Evolutionary conservation across 2,113 vertebrate species (phyloP).

Genomic region (Mastomys natalensis): DNA sequence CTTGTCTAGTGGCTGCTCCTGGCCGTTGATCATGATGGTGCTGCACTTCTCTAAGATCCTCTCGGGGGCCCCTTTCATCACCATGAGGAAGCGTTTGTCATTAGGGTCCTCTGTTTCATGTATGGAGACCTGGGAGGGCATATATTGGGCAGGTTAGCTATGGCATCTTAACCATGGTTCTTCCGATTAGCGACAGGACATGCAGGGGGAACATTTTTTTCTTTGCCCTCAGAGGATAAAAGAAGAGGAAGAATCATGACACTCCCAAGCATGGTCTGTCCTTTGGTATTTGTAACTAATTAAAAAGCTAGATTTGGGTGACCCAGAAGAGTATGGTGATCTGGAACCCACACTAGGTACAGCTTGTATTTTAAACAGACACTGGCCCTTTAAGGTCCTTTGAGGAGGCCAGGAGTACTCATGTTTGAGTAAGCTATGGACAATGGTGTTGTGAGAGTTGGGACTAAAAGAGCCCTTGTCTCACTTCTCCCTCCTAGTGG

Average conservation of each 20-base stretch:
- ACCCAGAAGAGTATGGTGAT: background rate
- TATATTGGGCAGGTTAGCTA: background rate
- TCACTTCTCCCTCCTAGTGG: background rate
- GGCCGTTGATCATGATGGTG: slow-evolving; percentile 89
- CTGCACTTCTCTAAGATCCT: slow-evolving; percentile 88
- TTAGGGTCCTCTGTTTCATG: slow-evolving; percentile 84
- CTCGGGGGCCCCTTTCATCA: slow-evolving; percentile 91
- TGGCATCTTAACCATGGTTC: background rate
- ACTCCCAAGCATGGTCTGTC: background rate
- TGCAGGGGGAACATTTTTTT: background rate
- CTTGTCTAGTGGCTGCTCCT: slow-evolving; percentile 86
- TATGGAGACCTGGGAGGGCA: slow-evolving; percentile 87
- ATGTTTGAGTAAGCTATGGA: background rate
- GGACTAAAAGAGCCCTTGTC: background rate
- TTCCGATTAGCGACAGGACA: background rate
- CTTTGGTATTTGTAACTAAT: background rate
- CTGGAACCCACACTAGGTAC: background rate
- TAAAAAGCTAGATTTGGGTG: background rate
- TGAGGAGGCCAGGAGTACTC: background rate
- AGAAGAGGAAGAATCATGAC: background rate
- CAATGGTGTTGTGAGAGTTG: background rate
- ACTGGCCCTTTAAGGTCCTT: background rate
- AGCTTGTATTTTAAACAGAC: slow-evolving; percentile 2
- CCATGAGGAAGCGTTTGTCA: slow-evolving; percentile 87
- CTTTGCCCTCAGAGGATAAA: background rate